Conservation (phyloP, 2,888 invertebrate species). For the Rosalia funebris region DNA sequence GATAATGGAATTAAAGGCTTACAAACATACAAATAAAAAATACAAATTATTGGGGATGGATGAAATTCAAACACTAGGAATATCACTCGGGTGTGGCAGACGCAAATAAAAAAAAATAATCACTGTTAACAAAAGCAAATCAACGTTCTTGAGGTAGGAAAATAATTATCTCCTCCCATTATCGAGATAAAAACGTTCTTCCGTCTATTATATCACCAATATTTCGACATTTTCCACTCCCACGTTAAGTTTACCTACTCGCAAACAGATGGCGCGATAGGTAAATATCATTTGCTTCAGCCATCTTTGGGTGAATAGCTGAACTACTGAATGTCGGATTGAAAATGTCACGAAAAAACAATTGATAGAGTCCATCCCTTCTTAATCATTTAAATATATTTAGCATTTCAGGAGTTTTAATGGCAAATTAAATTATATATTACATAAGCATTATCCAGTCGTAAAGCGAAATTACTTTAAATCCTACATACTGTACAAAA, state of each 20-base stretch:
- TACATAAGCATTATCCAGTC: constrained; percentile 39
- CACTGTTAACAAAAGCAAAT: background rate
- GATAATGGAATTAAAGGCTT: constrained; percentile 18
- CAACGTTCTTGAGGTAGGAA: no score
- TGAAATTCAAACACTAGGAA: no score
- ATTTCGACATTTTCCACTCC: background rate
- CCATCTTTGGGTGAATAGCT: background rate
- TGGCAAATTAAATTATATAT: constrained; percentile 45
- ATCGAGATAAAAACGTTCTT: background rate
- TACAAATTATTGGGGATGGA: constrained; percentile 24
- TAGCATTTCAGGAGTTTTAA: constrained; percentile 7
- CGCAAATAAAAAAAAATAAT: background rate
- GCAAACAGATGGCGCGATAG: background rate
- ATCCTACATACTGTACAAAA: constrained; percentile 32
- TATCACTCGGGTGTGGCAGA: no score
- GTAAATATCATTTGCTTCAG: background rate
- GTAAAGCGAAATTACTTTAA: constrained; percentile 38
- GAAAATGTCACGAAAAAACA: background rate
- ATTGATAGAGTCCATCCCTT: constrained; percentile 9
- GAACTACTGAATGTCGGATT: background rate
- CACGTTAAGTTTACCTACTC: background rate
- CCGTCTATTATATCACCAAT: no score
- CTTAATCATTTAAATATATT: background rate
- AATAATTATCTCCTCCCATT: no score
- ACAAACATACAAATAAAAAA: constrained; percentile 23